phyloP scores from a whole-genome alignment of 2,113 vertebrate species.

The Plecturocebus donacophilus region DNA sequence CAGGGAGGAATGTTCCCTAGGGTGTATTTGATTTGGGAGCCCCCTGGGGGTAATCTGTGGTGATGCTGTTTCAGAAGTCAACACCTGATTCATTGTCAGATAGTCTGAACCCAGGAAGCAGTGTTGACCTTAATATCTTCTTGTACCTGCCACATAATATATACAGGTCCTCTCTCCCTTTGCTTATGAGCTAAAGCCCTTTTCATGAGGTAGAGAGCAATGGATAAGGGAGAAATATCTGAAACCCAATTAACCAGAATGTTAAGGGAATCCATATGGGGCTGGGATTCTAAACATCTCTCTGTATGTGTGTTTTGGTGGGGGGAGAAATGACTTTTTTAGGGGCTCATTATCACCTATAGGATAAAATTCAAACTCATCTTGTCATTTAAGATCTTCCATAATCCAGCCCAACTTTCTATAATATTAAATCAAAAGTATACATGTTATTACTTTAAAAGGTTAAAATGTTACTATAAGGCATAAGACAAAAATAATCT shows the following conservation, averaged over 20 bases:
- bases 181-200: background rate
- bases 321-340: background rate
- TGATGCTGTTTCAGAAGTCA: constrained; percentile 18
- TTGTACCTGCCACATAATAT: background rate
- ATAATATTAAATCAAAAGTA: background rate
- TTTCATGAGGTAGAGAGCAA: background rate
- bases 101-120: background rate
- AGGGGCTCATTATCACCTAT: background rate
- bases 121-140: background rate
- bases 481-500: background rate
- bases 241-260: background rate
- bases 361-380: constrained; percentile 19
- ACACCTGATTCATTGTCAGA: background rate
- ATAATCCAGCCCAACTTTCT: background rate
- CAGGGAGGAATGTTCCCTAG: background rate
- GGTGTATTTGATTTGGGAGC: background rate
- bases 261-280: background rate
- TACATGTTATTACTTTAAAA: constrained; percentile 26
- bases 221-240: background rate
- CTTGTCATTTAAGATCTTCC: constrained; percentile 9
- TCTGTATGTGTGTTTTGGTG: too few species aligned
- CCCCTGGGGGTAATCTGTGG: background rate
- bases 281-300: background rate
- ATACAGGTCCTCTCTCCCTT: background rate
- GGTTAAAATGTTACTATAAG: background rate